Percentiles rank a stretch among this genome's conserved stretches.
Conservation (phyloP, 2,113 vertebrate genomes). For the Stegastes partitus region DNA sequence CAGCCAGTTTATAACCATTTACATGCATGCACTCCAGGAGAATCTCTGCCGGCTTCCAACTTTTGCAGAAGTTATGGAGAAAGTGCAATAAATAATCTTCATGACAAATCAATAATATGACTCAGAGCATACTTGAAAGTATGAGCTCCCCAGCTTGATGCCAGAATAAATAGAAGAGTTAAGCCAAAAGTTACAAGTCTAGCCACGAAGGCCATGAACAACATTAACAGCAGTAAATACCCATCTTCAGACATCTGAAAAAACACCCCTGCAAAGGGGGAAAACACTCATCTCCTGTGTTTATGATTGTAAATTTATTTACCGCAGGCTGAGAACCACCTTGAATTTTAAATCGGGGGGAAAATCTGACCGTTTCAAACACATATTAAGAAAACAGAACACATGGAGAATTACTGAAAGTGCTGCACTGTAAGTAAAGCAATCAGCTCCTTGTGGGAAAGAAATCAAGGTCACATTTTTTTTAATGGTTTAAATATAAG, state of each 20-base stretch:
- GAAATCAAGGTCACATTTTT: constrained; percentile 9
- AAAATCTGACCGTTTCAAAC: constrained; percentile 52
- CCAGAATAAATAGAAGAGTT: constrained; percentile 71
- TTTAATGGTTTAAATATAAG: constrained; percentile 20
- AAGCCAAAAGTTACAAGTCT: constrained; percentile 69
- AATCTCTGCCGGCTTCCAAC: constrained; percentile 50
- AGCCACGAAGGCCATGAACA: constrained; percentile 65
- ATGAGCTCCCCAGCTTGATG: constrained; percentile 54
- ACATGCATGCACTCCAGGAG: constrained; percentile 41
- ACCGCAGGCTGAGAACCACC: constrained; percentile 54
- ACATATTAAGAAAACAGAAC: constrained; percentile 32
- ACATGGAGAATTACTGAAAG: constrained; percentile 48
- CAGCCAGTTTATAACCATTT: constrained; percentile 47
- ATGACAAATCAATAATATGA: constrained; percentile 73
- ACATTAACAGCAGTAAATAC: constrained; percentile 76
- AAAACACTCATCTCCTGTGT: constrained; percentile 65
- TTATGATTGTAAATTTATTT: constrained; percentile 74
- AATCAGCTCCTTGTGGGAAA: constrained; percentile 26
- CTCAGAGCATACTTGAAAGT: constrained; percentile 68
- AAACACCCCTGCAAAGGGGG: constrained; percentile 49
- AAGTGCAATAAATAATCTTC: constrained; percentile 71
- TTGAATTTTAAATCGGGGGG: constrained; percentile 66
- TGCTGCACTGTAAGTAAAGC: constrained; percentile 32
- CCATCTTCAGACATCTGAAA: constrained; percentile 72
- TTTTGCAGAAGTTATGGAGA: constrained; percentile 54